phyloP scores from a whole-genome alignment of 2,888 invertebrate genomes.

The Hydraecia micacea region DNA sequence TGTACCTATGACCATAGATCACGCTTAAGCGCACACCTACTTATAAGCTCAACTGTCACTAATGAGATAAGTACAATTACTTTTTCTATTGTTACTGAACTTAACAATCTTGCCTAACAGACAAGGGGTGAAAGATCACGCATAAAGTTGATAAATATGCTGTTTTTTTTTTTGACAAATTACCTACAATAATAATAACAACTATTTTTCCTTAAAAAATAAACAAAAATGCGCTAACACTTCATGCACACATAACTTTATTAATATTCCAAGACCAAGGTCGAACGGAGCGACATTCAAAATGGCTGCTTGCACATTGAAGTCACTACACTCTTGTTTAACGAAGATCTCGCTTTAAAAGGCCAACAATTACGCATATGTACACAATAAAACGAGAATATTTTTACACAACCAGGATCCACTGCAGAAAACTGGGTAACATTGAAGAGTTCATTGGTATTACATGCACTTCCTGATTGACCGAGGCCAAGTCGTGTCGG shows the following conservation, averaged over 20 bases:
- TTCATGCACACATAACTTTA: constrained; percentile 51
- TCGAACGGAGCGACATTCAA: constrained; percentile 69
- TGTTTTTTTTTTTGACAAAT: not conserved
- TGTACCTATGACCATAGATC: not conserved
- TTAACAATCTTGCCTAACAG: too few relatives aligned
- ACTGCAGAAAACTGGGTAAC: constrained; percentile 82
- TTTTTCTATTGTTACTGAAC: not conserved
- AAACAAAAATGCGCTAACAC: constrained; percentile 61
- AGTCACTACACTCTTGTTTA: constrained; percentile 64
- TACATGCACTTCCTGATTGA: constrained; percentile 87
- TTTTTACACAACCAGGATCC: constrained; percentile 78
- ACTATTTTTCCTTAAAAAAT: constrained; percentile 25
- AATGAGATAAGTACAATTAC: not conserved
- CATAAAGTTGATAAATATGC: not conserved
- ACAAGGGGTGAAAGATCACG: too few relatives aligned
- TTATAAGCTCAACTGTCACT: not conserved
- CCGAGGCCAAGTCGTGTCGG: constrained; percentile 84
- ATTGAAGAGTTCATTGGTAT: constrained; percentile 90
- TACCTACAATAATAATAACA: constrained; percentile 1
- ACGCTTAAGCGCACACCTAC: too few relatives aligned
- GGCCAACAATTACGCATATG: constrained; percentile 75
- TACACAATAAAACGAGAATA: constrained; percentile 74
- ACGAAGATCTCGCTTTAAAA: constrained; percentile 77
- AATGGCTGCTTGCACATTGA: constrained; percentile 71
- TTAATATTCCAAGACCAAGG: constrained; percentile 73